Conservation (phyloP, 2,888 invertebrate genomes). For the Villa cingulata region DNA sequence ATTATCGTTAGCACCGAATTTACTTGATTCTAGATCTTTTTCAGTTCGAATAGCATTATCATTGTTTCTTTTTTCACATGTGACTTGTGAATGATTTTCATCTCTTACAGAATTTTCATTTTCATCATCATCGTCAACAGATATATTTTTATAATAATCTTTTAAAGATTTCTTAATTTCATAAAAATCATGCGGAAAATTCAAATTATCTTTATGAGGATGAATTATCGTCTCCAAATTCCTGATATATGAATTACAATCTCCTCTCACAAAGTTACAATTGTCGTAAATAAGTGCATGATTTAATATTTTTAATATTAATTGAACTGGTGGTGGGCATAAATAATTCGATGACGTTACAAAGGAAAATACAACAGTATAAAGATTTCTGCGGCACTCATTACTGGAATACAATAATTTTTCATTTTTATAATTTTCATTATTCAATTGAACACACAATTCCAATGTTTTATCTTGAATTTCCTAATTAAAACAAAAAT, state of each 20-base stretch:
- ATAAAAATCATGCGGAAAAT: slow-evolving; percentile 20
- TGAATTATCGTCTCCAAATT: slow-evolving; percentile 23
- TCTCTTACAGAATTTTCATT: neutral
- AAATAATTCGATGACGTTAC: slow-evolving; percentile 19
- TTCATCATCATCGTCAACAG: neutral
- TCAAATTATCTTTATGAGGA: slow-evolving; percentile 23
- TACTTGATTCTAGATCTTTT: no score
- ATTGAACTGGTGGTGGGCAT: slow-evolving; percentile 24
- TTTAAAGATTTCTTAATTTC: slow-evolving; percentile 18
- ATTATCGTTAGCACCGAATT: no score
- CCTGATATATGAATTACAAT: slow-evolving; percentile 16
- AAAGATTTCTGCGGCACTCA: slow-evolving; percentile 20
- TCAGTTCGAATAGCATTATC: no score
- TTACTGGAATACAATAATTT: slow-evolving; percentile 16
- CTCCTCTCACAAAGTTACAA: slow-evolving; percentile 15
- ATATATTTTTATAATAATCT: slow-evolving; percentile 3
- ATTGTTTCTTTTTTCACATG: no score
- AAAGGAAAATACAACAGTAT: slow-evolving; percentile 16
- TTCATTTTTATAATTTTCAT: neutral
- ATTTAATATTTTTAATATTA: slow-evolving; percentile 18
- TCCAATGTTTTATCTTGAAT: slow-evolving; percentile 19
- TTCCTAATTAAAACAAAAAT: slow-evolving; percentile 12
- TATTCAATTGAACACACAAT: slow-evolving; percentile 12
- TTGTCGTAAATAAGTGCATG: slow-evolving; percentile 19
- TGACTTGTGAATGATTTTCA: no score